phyloP scores from a whole-genome alignment of 2,888 invertebrate genomes.

The Drosophila emarginata region DNA sequence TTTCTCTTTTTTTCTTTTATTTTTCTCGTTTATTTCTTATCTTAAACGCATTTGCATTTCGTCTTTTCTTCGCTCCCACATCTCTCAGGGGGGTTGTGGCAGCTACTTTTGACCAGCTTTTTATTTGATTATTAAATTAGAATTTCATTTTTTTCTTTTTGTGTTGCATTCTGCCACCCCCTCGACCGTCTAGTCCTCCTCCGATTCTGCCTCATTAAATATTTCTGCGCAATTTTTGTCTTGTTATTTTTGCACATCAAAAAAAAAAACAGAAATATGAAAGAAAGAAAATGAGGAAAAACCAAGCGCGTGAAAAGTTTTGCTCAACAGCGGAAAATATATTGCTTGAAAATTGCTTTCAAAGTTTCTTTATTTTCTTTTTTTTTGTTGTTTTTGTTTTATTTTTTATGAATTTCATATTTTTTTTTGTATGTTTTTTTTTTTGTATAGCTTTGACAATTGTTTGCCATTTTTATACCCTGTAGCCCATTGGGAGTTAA shows the following conservation, averaged over 20 bases:
- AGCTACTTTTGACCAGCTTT: slow-evolving; percentile 57
- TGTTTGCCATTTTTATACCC: slow-evolving; percentile 45
- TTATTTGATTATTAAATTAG: slow-evolving; percentile 75
- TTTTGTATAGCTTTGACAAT: slow-evolving; percentile 61
- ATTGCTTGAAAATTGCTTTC: slow-evolving; percentile 73
- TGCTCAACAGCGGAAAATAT: slow-evolving; percentile 61
- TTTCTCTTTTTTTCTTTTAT: slow-evolving; percentile 26
- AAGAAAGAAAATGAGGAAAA: slow-evolving; percentile 64
- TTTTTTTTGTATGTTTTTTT: slow-evolving; percentile 30
- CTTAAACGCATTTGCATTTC: slow-evolving; percentile 43
- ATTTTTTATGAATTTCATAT: slow-evolving; percentile 46
- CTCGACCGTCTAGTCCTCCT: neutral
- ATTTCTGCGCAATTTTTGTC: slow-evolving; percentile 61
- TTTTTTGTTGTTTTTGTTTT: slow-evolving; percentile 38
- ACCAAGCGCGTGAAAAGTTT: slow-evolving; percentile 70
- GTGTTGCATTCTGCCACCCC: slow-evolving; percentile 1
- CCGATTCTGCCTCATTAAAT: slow-evolving; percentile 60
- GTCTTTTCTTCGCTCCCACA: slow-evolving; percentile 38
- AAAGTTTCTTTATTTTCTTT: slow-evolving; percentile 39
- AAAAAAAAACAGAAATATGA: too few relatives aligned
- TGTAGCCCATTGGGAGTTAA: neutral
- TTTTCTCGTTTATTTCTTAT: slow-evolving; percentile 29
- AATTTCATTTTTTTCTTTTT: slow-evolving; percentile 43
- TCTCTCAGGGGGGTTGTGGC: slow-evolving; percentile 34
- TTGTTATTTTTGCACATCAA: slow-evolving; percentile 71